Evolutionary conservation across 2,797 vertebrate genomes (phyloP).

Genomic region (Emydoidea blandingii): DNA sequence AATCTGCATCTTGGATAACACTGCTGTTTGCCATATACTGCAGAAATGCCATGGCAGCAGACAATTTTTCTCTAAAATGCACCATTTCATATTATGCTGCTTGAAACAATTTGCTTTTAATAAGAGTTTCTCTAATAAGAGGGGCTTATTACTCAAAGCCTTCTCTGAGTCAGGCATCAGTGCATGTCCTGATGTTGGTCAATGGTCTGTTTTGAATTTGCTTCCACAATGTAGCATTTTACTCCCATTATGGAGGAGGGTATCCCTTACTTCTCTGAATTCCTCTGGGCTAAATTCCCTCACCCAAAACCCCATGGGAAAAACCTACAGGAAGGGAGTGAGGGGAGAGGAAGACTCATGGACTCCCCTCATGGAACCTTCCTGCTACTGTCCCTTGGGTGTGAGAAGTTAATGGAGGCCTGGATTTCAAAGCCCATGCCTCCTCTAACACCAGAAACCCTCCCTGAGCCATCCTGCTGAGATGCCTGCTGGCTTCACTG

Average conservation of each 20-base stretch:
- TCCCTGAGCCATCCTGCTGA: not conserved
- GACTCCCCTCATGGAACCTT: not conserved
- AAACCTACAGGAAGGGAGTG: not conserved
- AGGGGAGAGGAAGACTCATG: too few relatives aligned
- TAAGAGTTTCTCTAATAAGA: not conserved
- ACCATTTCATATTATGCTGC: not conserved
- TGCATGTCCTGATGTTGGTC: not conserved
- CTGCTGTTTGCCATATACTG: not conserved
- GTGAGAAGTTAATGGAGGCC: not conserved
- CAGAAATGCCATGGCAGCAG: not conserved
- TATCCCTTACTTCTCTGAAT: not conserved
- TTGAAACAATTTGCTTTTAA: not conserved
- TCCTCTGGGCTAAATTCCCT: not conserved
- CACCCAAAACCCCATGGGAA: not conserved
- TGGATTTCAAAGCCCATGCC: not conserved
- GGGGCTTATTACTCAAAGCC: not conserved
- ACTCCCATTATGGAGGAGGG: not conserved
- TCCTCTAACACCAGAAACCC: not conserved
- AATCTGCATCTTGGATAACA: not conserved
- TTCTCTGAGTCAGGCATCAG: not conserved
- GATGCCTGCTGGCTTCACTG: not conserved
- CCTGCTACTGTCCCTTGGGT: not conserved
- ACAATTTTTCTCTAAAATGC: not conserved
- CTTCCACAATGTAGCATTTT: not conserved
- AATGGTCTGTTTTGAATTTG: constrained; percentile 11